phyloP scores from a whole-genome alignment of 2,113 vertebrate genomes.

The Rissa tridactyla region DNA sequence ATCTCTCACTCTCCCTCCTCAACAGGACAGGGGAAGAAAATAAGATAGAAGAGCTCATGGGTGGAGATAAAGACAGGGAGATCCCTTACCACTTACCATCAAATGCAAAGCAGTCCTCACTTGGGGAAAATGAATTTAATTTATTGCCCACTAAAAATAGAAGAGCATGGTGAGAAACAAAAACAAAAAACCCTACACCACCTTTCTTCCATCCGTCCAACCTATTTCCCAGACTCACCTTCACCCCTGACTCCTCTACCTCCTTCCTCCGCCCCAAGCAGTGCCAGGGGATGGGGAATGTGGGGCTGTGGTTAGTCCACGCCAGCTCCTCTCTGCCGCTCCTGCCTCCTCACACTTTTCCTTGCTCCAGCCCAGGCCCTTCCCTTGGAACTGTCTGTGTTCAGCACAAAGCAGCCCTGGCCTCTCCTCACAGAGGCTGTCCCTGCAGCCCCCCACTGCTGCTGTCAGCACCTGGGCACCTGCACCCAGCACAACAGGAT shows the following conservation, averaged over 20 bases:
- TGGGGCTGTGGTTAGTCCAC: accelerated
- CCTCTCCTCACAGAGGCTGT: not conserved
- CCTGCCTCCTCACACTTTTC: not conserved
- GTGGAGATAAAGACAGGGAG: not conserved
- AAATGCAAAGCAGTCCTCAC: not conserved
- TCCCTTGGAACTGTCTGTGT: not conserved
- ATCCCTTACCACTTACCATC: not conserved
- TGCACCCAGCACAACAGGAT: not conserved
- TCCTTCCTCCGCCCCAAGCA: accelerated
- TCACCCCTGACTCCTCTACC: not conserved
- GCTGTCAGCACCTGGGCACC: not conserved
- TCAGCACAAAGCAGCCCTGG: accelerated
- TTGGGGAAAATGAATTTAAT: not conserved
- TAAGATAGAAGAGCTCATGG: accelerated
- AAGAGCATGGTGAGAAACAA: not conserved
- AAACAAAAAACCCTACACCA: not conserved
- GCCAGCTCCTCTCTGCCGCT: not conserved
- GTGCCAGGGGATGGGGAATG: not conserved
- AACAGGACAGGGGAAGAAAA: not conserved
- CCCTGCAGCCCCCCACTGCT: not conserved
- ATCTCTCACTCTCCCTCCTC: not conserved
- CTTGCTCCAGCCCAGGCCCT: not conserved
- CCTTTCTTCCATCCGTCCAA: not conserved
- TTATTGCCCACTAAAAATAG: not conserved
- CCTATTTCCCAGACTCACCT: not conserved